phyloP scores from a whole-genome alignment of 2,888 invertebrate species.

The Callimorpha dominula region DNA sequence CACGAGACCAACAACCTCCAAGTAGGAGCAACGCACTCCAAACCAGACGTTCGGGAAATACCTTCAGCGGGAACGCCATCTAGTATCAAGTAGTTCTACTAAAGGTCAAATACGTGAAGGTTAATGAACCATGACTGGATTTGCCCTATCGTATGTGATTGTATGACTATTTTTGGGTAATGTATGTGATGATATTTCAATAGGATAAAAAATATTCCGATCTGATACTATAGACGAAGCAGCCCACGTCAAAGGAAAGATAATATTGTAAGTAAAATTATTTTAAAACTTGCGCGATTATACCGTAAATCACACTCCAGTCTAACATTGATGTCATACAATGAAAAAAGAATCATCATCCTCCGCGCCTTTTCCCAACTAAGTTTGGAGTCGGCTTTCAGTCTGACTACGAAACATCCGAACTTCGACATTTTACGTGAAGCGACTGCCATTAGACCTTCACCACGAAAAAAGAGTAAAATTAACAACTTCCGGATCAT shows the following conservation, averaged over 20 bases:
- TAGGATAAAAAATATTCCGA: constrained; percentile 24
- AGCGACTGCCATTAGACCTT: too few species aligned
- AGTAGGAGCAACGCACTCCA: constrained; percentile 71
- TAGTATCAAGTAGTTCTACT: constrained; percentile 54
- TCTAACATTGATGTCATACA: neutral
- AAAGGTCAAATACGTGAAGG: constrained; percentile 57
- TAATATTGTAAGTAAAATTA: neutral
- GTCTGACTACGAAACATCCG: too few species aligned
- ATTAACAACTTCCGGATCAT: too few species aligned
- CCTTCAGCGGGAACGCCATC: constrained; percentile 61
- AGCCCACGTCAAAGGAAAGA: constrained; percentile 4
- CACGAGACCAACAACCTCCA: constrained; percentile 66
- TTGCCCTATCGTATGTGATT: constrained; percentile 48
- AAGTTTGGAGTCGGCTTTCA: too few species aligned
- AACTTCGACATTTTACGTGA: too few species aligned
- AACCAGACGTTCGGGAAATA: constrained; percentile 56
- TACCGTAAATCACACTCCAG: neutral
- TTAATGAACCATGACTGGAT: constrained; percentile 56
- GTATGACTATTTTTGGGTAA: constrained; percentile 58
- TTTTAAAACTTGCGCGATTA: neutral
- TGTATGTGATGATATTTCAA: constrained; percentile 38
- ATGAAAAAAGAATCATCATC: too few species aligned
- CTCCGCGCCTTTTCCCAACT: too few species aligned
- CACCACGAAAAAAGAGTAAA: too few species aligned
- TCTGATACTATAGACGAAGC: constrained; percentile 4